Conservation (phyloP, 2,888 invertebrate species). For the Auanema freiburgensis region DNA sequence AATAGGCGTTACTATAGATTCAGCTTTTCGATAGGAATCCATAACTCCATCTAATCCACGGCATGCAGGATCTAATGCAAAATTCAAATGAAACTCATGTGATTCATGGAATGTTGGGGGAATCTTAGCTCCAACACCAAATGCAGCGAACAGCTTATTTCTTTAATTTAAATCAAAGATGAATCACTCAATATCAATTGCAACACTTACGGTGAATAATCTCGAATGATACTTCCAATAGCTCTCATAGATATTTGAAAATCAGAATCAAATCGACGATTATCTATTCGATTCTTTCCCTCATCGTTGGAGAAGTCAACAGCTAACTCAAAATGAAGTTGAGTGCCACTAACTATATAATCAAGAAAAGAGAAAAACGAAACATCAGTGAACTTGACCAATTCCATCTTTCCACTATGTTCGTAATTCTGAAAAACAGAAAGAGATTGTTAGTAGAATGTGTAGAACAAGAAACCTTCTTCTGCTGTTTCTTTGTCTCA, state of each 20-base stretch:
- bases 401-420: constrained; percentile 55
- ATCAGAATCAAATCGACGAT: constrained; percentile 36
- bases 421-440: constrained; percentile 36
- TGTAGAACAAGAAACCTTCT: constrained; percentile 26
- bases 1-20: constrained; percentile 50
- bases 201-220: constrained; percentile 46
- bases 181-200: constrained; percentile 4
- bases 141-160: constrained; percentile 56
- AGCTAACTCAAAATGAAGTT: constrained; percentile 49
- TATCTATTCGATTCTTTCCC: constrained; percentile 34
- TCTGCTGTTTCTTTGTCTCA: constrained; percentile 45
- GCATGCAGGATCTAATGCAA: constrained; percentile 57
- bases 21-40: constrained; percentile 54
- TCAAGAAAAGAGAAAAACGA: constrained; percentile 58
- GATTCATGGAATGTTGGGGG: constrained; percentile 60
- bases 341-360: constrained; percentile 53
- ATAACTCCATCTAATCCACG: constrained; percentile 58
- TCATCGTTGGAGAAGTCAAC: constrained; percentile 40
- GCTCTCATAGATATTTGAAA: constrained; percentile 54
- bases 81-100: constrained; percentile 60
- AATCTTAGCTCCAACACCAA: constrained; percentile 61
- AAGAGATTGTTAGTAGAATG: background rate
- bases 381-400: constrained; percentile 57
- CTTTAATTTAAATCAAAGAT: too few relatives aligned
- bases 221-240: constrained; percentile 55